A percentile compares a stretch with the other conserved stretches of the same genome.
Evolutionary conservation across 2,797 vertebrate genomes (phyloP).

Genomic region (Nannoperca australis): DNA sequence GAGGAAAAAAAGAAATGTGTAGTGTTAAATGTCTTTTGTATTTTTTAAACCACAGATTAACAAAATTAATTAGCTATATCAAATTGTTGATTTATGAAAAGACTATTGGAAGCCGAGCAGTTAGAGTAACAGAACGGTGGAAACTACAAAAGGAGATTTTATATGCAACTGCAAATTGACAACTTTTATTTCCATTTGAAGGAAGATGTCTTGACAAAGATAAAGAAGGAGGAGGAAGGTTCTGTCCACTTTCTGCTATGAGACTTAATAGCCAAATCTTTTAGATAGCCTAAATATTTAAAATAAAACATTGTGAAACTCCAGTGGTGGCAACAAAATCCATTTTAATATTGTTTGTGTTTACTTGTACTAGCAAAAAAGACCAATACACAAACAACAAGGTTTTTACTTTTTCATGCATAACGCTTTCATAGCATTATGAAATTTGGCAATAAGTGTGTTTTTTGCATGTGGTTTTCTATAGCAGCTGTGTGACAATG

Average conservation of each 20-base stretch:
- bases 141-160: not conserved
- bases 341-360: constrained; percentile 3
- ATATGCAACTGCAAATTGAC: not conserved
- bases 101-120: not conserved
- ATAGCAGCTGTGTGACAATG: not conserved
- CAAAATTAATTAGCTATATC: not conserved
- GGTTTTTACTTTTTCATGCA: not conserved
- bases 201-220: not conserved
- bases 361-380: not conserved
- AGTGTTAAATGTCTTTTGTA: not conserved
- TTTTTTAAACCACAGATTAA: not conserved
- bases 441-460: not conserved
- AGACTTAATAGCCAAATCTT: not conserved
- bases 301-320: not conserved
- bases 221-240: not conserved
- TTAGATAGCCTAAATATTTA: not conserved
- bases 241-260: not conserved
- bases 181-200: not conserved
- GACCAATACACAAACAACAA: not conserved
- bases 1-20: not conserved
- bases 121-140: not conserved
- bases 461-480: too few species aligned
- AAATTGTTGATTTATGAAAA: not conserved
- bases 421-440: not conserved
- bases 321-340: not conserved